Conservation (phyloP, 2,113 vertebrate genomes). For the Gambusia affinis region DNA sequence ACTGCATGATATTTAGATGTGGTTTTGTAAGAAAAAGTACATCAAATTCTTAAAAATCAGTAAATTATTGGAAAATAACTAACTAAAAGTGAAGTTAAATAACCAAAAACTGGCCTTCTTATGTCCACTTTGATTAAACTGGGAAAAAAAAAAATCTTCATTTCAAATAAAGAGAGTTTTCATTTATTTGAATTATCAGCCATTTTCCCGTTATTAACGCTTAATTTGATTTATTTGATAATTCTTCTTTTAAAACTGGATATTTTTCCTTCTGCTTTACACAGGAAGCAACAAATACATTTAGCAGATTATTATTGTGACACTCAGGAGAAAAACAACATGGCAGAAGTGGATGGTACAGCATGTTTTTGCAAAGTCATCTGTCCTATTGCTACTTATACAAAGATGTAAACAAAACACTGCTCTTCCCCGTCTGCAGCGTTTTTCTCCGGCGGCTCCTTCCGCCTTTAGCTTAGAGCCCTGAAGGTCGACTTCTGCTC, state of each 20-base stretch:
- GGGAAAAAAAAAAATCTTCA: background rate
- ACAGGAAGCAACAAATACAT: background rate
- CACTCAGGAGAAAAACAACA: background rate
- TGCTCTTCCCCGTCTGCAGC: background rate
- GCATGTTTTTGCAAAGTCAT: background rate
- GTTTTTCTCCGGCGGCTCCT: background rate
- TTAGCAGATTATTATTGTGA: background rate
- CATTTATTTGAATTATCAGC: background rate
- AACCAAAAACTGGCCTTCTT: background rate
- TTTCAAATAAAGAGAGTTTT: background rate
- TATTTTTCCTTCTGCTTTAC: background rate
- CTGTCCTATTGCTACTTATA: background rate
- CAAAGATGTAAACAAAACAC: conserved; percentile 2
- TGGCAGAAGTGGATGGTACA: background rate
- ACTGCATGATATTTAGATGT: background rate
- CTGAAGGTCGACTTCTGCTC: background rate
- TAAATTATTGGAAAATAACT: background rate
- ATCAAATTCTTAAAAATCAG: background rate
- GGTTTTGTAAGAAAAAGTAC: background rate
- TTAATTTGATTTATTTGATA: background rate
- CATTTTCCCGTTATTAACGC: background rate
- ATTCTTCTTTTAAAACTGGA: background rate
- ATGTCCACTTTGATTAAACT: background rate
- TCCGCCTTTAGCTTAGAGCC: background rate
- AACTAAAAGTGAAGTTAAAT: background rate